Conservation (phyloP, 2,888 invertebrate species). For the Diarsia mendica region DNA sequence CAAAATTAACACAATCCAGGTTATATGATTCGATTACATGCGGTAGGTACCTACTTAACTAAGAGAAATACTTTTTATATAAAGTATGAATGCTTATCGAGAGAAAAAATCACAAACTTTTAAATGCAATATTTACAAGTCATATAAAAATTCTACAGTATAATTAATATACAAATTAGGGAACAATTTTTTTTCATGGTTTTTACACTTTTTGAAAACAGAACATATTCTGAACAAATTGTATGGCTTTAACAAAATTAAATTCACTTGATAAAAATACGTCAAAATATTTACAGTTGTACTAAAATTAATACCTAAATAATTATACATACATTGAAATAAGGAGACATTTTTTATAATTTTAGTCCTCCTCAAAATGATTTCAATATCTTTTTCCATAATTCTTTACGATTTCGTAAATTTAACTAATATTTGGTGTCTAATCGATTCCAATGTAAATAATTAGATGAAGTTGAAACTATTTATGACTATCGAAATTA, state of each 20-base stretch:
- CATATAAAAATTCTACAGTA: constrained; percentile 72
- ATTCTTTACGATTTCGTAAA: constrained; percentile 70
- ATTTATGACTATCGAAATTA: constrained; percentile 85
- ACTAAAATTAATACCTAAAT: constrained; percentile 68
- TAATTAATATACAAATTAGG: constrained; percentile 75
- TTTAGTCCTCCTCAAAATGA: constrained; percentile 49
- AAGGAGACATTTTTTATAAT: constrained; percentile 60
- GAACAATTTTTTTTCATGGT: constrained; percentile 67
- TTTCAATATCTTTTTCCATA: constrained; percentile 61
- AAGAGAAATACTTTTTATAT: constrained; percentile 75
- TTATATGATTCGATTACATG: constrained; percentile 83
- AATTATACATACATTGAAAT: constrained; percentile 68
- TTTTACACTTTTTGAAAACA: constrained; percentile 78
- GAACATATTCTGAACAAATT: constrained; percentile 74
- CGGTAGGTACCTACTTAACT: constrained; percentile 81
- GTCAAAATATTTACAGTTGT: constrained; percentile 74
- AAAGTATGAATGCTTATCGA: constrained; percentile 72
- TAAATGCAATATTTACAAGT: constrained; percentile 89
- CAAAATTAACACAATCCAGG: constrained; percentile 84
- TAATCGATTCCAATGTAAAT: constrained; percentile 79
- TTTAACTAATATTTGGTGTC: constrained; percentile 89
- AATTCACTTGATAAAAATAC: constrained; percentile 66
- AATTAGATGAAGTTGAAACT: constrained; percentile 71
- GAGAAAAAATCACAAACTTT: constrained; percentile 84
- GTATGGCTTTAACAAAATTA: constrained; percentile 76